Evolutionary conservation across 2,797 vertebrate genomes (phyloP).

Genomic region (Phylloscopus collybita): DNA sequence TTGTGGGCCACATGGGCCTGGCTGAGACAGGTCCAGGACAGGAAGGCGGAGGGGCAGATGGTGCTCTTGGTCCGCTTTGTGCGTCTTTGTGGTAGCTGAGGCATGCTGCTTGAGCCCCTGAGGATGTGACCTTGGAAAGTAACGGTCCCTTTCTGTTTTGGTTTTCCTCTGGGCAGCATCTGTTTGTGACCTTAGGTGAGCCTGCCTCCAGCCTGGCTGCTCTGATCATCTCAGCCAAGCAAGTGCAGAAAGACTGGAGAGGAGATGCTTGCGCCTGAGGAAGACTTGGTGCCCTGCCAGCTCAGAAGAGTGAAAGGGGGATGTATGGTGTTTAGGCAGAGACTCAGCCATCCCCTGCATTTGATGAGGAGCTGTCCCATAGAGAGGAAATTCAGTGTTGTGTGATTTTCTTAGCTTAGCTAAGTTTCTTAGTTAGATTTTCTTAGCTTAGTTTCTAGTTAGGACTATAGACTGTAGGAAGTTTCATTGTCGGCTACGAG

Average conservation of each 20-base stretch:
- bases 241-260: neutral
- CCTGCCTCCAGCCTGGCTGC: neutral
- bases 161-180: neutral
- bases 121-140: neutral
- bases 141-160: neutral
- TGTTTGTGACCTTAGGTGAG: neutral
- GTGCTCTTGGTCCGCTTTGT: no score
- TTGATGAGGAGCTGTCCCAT: no score
- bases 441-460: neutral
- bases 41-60: no score
- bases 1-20: no score
- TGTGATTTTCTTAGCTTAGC: no score
- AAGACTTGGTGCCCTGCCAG: neutral
- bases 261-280: neutral
- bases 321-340: no score
- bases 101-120: no score
- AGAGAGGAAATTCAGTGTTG: no score
- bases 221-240: neutral
- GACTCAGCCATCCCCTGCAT: no score
- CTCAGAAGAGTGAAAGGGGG: neutral
- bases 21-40: no score
- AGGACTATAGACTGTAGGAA: rapidly evolving
- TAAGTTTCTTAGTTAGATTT: neutral
- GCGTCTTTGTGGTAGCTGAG: no score
- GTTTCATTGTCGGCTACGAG: neutral